Percentiles rank a stretch among this genome's conserved stretches.
phyloP scores from a whole-genome alignment of 2,888 invertebrate genomes.

The Microplitis deprimator region DNA sequence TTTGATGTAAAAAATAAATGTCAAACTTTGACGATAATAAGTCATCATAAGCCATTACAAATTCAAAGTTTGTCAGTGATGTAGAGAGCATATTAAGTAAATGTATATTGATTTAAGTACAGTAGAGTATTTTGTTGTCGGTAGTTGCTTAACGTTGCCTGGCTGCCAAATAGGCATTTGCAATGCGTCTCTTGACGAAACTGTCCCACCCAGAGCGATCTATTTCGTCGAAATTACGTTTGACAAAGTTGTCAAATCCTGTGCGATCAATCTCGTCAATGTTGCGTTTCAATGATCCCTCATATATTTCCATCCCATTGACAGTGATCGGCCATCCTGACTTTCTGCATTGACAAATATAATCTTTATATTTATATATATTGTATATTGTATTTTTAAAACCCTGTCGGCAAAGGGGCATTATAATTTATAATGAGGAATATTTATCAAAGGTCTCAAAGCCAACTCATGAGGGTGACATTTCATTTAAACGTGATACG shows the following conservation, averaged over 20 bases:
- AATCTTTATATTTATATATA: background rate
- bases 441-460: background rate
- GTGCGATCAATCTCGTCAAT: slow-evolving; percentile 72
- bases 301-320: slow-evolving; percentile 34
- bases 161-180: slow-evolving; percentile 42
- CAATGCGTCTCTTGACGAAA: slow-evolving; percentile 71
- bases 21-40: background rate
- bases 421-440: background rate
- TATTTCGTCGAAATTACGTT: slow-evolving; percentile 78
- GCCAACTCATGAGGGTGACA: background rate
- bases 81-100: background rate
- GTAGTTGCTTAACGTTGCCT: slow-evolving; percentile 41
- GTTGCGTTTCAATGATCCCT: slow-evolving; percentile 72
- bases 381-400: background rate
- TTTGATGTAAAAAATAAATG: background rate
- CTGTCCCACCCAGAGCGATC: slow-evolving; percentile 77
- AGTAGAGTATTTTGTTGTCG: background rate
- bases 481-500: background rate
- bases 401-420: background rate
- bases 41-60: background rate
- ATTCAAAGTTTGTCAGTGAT: background rate
- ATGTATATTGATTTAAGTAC: slow-evolving; percentile 2
- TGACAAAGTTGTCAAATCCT: slow-evolving; percentile 72
- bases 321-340: slow-evolving; percentile 30
- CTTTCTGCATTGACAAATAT: slow-evolving; percentile 31